These are phyloP conservation scores for Neodiprion virginianus DNA, from an alignment of 1,140 invertebrate genomes.

Conservation along the genomic window DNA sequence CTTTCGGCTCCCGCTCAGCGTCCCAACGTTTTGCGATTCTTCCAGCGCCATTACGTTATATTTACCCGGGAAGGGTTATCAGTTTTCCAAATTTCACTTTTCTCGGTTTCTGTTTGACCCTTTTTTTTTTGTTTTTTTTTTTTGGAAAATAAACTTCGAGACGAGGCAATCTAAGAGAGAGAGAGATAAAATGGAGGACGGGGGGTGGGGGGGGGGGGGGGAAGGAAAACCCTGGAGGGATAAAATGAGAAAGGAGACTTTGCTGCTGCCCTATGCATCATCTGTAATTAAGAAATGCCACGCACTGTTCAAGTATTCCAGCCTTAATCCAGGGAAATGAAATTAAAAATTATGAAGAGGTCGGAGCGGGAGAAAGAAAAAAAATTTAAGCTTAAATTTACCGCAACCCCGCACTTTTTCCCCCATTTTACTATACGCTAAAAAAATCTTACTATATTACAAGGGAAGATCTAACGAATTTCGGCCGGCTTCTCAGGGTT, in stretches of 20 bases:
- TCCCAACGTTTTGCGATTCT: too few species aligned
- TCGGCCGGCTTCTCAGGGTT: too few species aligned
- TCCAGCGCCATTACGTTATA: too few species aligned
- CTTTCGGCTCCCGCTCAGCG: too few species aligned
- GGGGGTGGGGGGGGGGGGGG: neutral
- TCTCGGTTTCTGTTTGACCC: too few species aligned
- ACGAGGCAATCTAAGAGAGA: neutral
- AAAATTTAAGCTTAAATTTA: neutral
- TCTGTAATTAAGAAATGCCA: conserved; percentile 55
- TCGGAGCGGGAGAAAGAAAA: neutral
- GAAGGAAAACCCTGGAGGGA: neutral
- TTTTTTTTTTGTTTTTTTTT: too few species aligned
- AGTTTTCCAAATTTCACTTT: too few species aligned
- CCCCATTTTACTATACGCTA: neutral
- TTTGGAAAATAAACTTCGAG: too few species aligned
- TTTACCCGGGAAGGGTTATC: too few species aligned
- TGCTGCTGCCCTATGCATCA: conserved; percentile 39
- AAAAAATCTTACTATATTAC: too few species aligned
- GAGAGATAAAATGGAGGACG: conserved; percentile 12
- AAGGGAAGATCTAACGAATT: too few species aligned
- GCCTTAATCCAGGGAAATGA: conserved; percentile 47
- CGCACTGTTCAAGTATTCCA: conserved; percentile 48
- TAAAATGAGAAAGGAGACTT: neutral
- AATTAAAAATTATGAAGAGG: conserved; percentile 52
- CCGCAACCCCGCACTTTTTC: neutral